Percentiles rank a stretch among this genome's conserved stretches.
phyloP scores from a whole-genome alignment of 2,888 invertebrate genomes.

The Athrips mouffetella region DNA sequence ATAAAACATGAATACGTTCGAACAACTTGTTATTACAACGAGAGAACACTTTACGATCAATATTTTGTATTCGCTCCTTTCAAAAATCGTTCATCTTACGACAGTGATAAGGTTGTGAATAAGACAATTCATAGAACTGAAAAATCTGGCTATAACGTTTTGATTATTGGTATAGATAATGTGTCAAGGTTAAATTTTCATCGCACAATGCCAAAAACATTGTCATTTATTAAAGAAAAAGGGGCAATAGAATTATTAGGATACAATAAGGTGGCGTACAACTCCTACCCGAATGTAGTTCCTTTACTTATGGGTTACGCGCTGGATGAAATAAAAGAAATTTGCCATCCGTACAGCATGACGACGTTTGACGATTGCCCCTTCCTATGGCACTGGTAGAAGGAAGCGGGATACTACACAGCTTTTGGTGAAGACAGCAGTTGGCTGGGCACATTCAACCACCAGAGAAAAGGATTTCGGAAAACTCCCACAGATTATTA shows the following conservation, averaged over 20 bases:
- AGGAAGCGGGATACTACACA: conserved; percentile 83
- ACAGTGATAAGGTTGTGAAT: too few relatives aligned
- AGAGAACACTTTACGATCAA: conserved; percentile 79
- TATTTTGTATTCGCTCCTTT: conserved; percentile 82
- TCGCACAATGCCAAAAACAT: conserved; percentile 88
- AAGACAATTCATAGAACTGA: too few relatives aligned
- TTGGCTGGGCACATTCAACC: too few relatives aligned
- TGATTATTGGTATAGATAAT: conserved; percentile 90
- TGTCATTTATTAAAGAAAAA: conserved; percentile 78
- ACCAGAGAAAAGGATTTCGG: conserved; percentile 64
- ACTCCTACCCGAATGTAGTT: conserved; percentile 93
- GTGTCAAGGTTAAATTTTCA: conserved; percentile 91
- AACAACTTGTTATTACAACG: conserved; percentile 79
- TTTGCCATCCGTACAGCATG: conserved; percentile 75
- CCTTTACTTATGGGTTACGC: conserved; percentile 84
- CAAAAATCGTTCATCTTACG: conserved; percentile 33
- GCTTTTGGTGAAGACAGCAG: conserved; percentile 88
- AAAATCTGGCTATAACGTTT: conserved; percentile 86
- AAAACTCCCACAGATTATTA: conserved; percentile 89
- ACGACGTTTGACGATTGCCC: conserved; percentile 84
- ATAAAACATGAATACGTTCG: conserved; percentile 82
- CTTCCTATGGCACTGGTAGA: conserved; percentile 89
- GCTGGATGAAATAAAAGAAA: too few relatives aligned
- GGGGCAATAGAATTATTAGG: conserved; percentile 88
- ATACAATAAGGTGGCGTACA: conserved; percentile 96